phyloP scores from a whole-genome alignment of 2,113 vertebrate species.

The Cairina moschata region DNA sequence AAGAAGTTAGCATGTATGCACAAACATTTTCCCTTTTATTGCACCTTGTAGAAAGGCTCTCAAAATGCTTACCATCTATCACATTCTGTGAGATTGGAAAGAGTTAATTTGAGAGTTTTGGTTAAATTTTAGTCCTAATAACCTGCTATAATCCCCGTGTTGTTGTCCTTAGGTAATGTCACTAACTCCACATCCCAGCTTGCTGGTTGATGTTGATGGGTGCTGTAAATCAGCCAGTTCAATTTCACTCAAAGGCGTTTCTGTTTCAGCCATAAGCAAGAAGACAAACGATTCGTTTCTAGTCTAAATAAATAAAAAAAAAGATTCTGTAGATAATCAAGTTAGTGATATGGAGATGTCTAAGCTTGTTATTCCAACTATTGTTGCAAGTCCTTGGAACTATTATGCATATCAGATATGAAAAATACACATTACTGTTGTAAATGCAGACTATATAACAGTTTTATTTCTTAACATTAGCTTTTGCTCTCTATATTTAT shows the following conservation, averaged over 20 bases:
- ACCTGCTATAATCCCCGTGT: background rate
- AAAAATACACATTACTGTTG: background rate
- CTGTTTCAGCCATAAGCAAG: constrained; percentile 15
- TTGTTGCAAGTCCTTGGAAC: background rate
- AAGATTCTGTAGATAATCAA: background rate
- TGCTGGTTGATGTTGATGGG: background rate
- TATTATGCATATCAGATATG: background rate
- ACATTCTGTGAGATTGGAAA: background rate
- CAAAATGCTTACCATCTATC: background rate
- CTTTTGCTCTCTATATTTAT: background rate
- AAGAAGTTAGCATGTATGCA: background rate
- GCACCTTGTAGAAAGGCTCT: background rate
- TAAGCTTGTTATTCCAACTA: constrained; percentile 6
- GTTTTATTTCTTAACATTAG: background rate
- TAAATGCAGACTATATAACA: background rate
- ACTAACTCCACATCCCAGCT: background rate
- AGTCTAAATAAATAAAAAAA: background rate
- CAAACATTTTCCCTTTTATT: background rate
- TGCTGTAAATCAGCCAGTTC: background rate
- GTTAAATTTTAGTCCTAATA: background rate
- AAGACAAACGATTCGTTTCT: constrained; percentile 29
- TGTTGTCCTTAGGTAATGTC: constrained; percentile 8
- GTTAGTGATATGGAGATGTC: no score
- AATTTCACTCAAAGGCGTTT: background rate
- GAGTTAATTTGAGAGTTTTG: background rate